phyloP scores from a whole-genome alignment of 2,113 vertebrate species.

The Entelurus aequoreus region DNA sequence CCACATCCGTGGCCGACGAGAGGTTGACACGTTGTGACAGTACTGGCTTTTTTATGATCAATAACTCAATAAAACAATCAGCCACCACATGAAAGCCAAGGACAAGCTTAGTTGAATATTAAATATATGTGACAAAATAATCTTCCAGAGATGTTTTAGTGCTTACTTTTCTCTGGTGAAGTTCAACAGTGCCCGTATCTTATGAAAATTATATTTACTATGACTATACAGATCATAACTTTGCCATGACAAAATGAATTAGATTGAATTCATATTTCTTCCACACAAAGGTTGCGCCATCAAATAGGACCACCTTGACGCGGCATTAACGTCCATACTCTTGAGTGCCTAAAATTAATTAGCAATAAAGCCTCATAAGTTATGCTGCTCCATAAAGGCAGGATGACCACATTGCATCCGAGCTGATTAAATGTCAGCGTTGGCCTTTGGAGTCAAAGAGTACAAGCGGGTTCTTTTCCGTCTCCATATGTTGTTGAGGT shows the following conservation, averaged over 20 bases:
- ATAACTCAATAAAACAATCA: not conserved
- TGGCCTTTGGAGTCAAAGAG: not conserved
- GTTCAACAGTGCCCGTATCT: not conserved
- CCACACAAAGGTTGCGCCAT: not conserved
- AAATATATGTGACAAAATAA: not conserved
- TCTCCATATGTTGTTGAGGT: constrained; percentile 1
- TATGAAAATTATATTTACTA: not conserved
- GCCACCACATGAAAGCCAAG: not conserved
- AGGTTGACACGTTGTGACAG: too few relatives aligned
- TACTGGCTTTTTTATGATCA: not conserved
- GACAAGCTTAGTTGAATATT: not conserved
- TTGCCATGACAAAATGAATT: not conserved
- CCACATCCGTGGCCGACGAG: too few relatives aligned
- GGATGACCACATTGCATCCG: not conserved
- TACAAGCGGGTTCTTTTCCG: not conserved
- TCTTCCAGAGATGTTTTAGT: not conserved
- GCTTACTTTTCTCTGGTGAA: not conserved
- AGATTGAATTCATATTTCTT: not conserved
- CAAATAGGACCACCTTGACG: not conserved
- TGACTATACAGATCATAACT: not conserved
- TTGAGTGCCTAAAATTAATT: not conserved
- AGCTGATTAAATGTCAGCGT: not conserved
- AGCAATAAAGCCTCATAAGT: not conserved
- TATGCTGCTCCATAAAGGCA: not conserved
- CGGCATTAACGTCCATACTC: not conserved